A percentile compares a stretch with the other conserved stretches of the same genome.
phyloP scores from a whole-genome alignment of 2,797 vertebrate genomes.

The Chrysocyon brachyurus region DNA sequence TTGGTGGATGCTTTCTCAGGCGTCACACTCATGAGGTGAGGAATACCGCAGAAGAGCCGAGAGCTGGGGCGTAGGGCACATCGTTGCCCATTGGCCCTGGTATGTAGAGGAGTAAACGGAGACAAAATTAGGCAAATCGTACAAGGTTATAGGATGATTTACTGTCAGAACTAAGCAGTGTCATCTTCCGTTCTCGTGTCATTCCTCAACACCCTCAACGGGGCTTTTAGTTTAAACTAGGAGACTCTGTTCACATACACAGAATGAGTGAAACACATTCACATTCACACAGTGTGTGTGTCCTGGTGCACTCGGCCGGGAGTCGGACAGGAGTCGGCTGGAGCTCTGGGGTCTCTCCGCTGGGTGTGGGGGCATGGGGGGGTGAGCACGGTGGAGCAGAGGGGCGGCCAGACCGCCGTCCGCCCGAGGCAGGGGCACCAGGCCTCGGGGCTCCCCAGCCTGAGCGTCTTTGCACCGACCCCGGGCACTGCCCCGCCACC shows the following conservation, averaged over 20 bases:
- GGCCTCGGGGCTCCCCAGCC: too few species aligned
- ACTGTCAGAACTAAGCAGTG: background rate
- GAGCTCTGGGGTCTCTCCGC: background rate
- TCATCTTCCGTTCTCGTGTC: background rate
- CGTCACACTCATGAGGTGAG: background rate
- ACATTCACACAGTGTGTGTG: too few species aligned
- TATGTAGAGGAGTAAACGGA: background rate
- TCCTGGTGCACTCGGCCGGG: background rate
- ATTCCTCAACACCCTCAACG: background rate
- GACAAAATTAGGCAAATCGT: too few species aligned
- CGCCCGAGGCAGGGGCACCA: too few species aligned
- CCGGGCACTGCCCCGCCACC: background rate
- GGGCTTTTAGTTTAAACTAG: background rate
- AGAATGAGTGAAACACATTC: background rate
- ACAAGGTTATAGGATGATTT: background rate
- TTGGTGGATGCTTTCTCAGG: background rate
- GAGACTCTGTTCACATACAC: background rate
- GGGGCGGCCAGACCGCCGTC: too few species aligned
- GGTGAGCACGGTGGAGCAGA: accelerated
- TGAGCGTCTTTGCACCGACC: too few species aligned
- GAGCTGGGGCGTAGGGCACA: background rate
- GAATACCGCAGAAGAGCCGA: background rate
- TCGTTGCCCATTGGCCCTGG: too few species aligned
- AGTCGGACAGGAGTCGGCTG: background rate
- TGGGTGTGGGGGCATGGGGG: too few species aligned